These are phyloP conservation scores for Eupristina koningsbergeri DNA, from an alignment of 1,140 invertebrate genomes.

Conservation along the genomic window DNA sequence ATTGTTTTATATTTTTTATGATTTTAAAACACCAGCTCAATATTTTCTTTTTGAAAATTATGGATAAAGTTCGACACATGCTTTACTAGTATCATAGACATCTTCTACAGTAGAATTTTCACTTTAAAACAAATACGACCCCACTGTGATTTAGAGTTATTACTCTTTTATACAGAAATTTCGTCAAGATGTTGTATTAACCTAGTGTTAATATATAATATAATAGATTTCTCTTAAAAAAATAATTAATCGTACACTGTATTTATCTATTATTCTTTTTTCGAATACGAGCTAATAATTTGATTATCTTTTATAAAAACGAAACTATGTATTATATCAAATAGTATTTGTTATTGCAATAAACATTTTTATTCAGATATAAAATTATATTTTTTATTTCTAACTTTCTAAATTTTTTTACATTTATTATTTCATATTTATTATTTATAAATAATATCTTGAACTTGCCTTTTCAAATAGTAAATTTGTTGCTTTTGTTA, in stretches of 20 bases:
- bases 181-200: not conserved
- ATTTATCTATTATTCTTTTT: not conserved
- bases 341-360: no score
- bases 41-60: not conserved
- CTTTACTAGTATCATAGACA: not conserved
- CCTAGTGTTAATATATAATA: not conserved
- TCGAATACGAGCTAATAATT: no score
- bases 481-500: no score
- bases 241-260: not conserved
- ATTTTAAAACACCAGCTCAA: not conserved
- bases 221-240: not conserved
- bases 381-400: no score
- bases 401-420: no score
- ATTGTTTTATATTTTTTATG: not conserved
- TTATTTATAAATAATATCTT: no score
- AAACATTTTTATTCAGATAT: no score
- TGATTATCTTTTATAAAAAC: no score
- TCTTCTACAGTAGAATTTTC: not conserved
- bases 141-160: constrained; percentile 22
- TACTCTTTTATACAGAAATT: not conserved
- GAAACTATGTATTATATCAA: no score
- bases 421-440: no score
- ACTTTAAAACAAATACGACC: constrained; percentile 6
- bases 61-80: not conserved
- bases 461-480: no score